Evolutionary conservation across 1,140 invertebrate species (phyloP).

Genomic region (Euborellia annulipes): DNA sequence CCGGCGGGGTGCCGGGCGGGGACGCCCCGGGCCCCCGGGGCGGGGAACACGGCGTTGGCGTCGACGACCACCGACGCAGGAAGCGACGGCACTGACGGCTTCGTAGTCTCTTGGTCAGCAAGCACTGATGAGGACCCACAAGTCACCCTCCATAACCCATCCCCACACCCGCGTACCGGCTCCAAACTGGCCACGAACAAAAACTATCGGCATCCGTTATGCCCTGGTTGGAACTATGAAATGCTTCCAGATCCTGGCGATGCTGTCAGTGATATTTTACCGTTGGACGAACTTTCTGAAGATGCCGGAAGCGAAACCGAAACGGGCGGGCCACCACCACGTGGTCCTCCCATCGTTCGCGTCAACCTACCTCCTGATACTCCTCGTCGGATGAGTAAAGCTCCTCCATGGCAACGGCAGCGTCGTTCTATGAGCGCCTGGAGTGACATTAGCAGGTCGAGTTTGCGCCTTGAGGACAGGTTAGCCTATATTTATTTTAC

Average conservation of each 20-base stretch:
- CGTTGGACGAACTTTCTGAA: constrained; percentile 12
- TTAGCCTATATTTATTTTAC: too few species aligned
- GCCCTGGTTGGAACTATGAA: constrained; percentile 34
- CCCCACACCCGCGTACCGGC: neutral
- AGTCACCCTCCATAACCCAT: neutral
- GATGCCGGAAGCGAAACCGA: constrained; percentile 24
- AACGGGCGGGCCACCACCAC: constrained; percentile 19
- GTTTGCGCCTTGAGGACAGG: constrained; percentile 66
- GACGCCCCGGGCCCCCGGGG: too few species aligned
- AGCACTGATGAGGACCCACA: too few species aligned
- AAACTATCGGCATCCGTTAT: constrained; percentile 6
- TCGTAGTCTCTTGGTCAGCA: too few species aligned
- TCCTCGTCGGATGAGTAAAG: constrained; percentile 24
- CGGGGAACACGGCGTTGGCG: too few species aligned
- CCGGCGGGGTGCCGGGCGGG: too few species aligned
- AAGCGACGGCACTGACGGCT: too few species aligned
- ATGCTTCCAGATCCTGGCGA: constrained; percentile 30
- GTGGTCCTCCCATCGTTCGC: constrained; percentile 29
- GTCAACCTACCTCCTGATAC: constrained; percentile 57
- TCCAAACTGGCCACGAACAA: constrained; percentile 1
- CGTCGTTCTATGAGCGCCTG: constrained; percentile 62
- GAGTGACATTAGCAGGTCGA: constrained; percentile 65
- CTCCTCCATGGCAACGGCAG: constrained; percentile 35
- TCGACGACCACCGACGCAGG: too few species aligned
- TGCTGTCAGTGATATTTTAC: constrained; percentile 16